phyloP scores from a whole-genome alignment of 2,797 vertebrate genomes.

The Rhinophrynus dorsalis region DNA sequence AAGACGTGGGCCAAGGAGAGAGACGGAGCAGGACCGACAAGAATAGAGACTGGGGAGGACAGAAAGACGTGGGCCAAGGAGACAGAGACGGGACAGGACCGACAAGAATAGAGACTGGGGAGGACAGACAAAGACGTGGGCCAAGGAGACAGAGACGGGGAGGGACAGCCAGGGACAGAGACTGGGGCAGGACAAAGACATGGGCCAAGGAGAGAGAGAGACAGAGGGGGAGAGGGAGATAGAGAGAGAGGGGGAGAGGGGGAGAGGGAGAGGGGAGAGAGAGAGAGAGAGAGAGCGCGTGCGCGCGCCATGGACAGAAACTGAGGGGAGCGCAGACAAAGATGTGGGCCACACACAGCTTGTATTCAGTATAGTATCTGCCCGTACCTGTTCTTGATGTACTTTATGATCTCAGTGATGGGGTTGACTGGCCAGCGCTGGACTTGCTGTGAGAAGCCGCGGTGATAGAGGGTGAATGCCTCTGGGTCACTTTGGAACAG shows the following conservation, averaged over 20 bases:
- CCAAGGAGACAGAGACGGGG: neutral
- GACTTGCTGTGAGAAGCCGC: slow-evolving; percentile 83
- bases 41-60: neutral
- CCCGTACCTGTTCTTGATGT: slow-evolving; percentile 78
- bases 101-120: neutral
- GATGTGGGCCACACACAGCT: no score
- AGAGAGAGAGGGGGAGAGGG: no score
- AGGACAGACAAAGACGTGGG: neutral
- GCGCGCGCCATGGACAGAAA: no score
- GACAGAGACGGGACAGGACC: neutral
- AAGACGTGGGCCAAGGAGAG: neutral
- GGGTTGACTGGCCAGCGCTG: slow-evolving; percentile 85
- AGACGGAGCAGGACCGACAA: neutral
- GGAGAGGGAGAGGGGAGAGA: no score
- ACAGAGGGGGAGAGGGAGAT: no score
- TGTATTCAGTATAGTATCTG: no score
- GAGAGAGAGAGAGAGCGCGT: no score
- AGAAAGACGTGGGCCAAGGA: neutral
- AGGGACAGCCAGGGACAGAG: neutral
- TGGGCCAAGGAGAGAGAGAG: no score
- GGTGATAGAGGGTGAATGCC: slow-evolving; percentile 83
- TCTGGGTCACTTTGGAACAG: slow-evolving; percentile 83
- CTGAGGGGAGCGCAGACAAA: no score
- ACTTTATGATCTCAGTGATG: slow-evolving; percentile 76
- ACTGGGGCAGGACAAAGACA: no score